Percentiles rank a stretch among this genome's conserved stretches.
Conservation (phyloP, 2,113 vertebrate genomes). For the Passer domesticus region DNA sequence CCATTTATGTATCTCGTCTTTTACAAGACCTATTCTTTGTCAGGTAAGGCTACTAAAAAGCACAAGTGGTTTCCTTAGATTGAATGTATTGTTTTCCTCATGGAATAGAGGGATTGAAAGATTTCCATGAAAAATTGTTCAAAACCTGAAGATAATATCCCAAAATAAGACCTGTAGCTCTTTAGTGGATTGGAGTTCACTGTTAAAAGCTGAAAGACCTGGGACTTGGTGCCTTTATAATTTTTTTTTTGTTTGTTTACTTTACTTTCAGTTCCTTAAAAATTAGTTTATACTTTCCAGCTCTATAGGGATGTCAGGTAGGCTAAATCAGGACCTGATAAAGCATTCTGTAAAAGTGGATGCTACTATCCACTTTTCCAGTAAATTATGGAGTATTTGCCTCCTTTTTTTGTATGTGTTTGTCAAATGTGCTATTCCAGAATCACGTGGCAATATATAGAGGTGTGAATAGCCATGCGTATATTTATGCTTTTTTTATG, state of each 20-base stretch:
- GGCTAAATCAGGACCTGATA: background rate
- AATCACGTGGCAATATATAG: background rate
- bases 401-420: background rate
- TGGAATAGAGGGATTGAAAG: background rate
- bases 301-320: background rate
- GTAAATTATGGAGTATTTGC: background rate
- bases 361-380: background rate
- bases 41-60: background rate
- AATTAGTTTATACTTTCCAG: background rate
- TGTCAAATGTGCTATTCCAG: background rate
- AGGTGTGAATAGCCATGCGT: background rate
- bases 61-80: background rate
- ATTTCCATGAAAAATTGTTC: background rate
- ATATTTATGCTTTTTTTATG: background rate
- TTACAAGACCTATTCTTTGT: constrained; percentile 7
- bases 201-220: background rate
- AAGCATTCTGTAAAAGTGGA: background rate
- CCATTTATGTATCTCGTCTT: constrained; percentile 27
- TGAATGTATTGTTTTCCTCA: background rate
- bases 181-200: background rate
- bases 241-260: background rate
- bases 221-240: background rate
- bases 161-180: background rate
- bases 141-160: background rate
- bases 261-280: background rate